phyloP scores from a whole-genome alignment of 2,113 vertebrate species.

The Pristiophorus japonicus region DNA sequence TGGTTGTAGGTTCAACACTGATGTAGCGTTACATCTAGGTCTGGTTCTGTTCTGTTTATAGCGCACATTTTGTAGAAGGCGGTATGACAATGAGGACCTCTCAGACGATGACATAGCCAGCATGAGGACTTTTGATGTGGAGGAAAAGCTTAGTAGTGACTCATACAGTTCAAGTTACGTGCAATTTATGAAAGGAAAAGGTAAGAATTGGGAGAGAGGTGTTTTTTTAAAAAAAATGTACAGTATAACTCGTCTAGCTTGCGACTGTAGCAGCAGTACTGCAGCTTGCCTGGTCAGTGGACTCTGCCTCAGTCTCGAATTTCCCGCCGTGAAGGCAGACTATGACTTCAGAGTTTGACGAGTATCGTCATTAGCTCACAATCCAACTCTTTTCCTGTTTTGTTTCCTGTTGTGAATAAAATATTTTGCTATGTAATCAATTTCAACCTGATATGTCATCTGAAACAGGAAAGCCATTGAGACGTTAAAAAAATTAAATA shows the following conservation, averaged over 20 bases:
- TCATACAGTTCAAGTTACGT: slow-evolving; percentile 74
- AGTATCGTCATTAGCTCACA: slow-evolving; percentile 10
- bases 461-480: background rate
- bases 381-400: background rate
- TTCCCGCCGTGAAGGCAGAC: slow-evolving; percentile 55
- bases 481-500: background rate
- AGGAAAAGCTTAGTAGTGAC: slow-evolving; percentile 81
- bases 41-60: slow-evolving; percentile 55
- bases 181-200: slow-evolving; percentile 83
- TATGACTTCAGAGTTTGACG: background rate
- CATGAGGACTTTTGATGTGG: slow-evolving; percentile 83
- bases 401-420: background rate
- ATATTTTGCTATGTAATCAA: background rate
- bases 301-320: slow-evolving; percentile 55
- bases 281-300: slow-evolving; percentile 52
- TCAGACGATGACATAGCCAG: slow-evolving; percentile 91
- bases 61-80: slow-evolving; percentile 79
- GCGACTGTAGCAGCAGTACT: background rate
- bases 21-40: slow-evolving; percentile 39
- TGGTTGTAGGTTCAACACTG: slow-evolving; percentile 29
- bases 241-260: background rate
- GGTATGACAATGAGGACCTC: slow-evolving; percentile 86
- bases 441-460: slow-evolving; percentile 19
- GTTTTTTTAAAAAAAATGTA: background rate
- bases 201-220: slow-evolving; percentile 51